phyloP scores from a whole-genome alignment of 1,140 invertebrate genomes.

The Antheraea mylitta region DNA sequence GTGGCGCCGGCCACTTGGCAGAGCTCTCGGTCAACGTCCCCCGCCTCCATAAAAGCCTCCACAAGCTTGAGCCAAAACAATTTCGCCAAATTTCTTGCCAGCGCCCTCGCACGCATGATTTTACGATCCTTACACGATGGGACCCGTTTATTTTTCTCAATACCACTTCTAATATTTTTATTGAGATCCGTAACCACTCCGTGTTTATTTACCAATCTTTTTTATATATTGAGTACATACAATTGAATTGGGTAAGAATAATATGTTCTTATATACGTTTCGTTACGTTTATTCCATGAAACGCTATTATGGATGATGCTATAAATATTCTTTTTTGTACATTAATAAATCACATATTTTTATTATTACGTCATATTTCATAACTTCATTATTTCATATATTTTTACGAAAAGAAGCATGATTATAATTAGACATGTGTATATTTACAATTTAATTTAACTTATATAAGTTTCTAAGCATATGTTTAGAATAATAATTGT shows the following conservation, averaged over 20 bases:
- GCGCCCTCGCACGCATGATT: conserved; percentile 62
- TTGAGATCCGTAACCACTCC: conserved; percentile 39
- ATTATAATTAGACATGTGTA: too few relatives aligned
- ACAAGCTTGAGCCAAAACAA: conserved; percentile 72
- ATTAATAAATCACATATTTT: too few relatives aligned
- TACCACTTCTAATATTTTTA: conserved; percentile 40
- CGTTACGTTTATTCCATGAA: too few relatives aligned
- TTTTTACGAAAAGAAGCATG: too few relatives aligned
- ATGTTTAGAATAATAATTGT: too few relatives aligned
- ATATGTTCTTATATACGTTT: not conserved
- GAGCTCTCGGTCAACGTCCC: conserved; percentile 62
- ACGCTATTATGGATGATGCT: too few relatives aligned
- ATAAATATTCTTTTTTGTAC: too few relatives aligned
- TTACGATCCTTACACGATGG: conserved; percentile 48
- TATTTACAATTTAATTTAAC: too few relatives aligned
- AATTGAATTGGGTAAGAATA: not conserved
- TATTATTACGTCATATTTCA: too few relatives aligned
- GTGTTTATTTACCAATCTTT: conserved; percentile 24
- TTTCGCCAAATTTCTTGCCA: conserved; percentile 72
- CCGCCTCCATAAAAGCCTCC: conserved; percentile 65
- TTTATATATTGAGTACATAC: not conserved
- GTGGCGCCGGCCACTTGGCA: conserved; percentile 71
- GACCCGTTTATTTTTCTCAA: conserved; percentile 48
- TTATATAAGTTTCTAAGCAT: too few relatives aligned
- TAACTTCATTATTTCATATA: too few relatives aligned